Percentiles rank a stretch among this genome's conserved stretches.
These are phyloP conservation scores for Microctenopoma lineatum DNA, from an alignment of 2,797 vertebrate species.

Conservation along the genomic window DNA sequence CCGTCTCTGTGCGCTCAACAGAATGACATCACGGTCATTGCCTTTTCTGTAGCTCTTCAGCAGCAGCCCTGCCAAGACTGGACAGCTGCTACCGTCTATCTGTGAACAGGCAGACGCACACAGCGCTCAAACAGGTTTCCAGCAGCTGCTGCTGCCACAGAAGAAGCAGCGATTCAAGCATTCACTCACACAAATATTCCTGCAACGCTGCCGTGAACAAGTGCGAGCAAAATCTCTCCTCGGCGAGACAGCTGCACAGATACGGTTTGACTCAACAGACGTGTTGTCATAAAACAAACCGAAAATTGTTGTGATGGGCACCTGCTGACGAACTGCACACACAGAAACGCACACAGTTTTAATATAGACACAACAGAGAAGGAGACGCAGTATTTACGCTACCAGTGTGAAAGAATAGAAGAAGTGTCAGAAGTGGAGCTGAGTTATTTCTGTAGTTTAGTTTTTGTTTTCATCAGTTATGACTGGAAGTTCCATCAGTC, in stretches of 20 bases:
- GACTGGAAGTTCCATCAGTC: no score
- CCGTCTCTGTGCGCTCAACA: slow-evolving; percentile 31
- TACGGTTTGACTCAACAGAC: slow-evolving; percentile 24
- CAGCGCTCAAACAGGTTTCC: slow-evolving; percentile 24
- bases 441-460: no score
- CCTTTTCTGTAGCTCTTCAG: slow-evolving; percentile 37
- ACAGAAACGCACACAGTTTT: neutral
- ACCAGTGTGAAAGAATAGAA: no score
- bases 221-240: slow-evolving; percentile 28
- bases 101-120: slow-evolving; percentile 26
- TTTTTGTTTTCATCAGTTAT: no score
- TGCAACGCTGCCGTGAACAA: slow-evolving; percentile 45
- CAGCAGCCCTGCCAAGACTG: slow-evolving; percentile 25
- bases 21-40: slow-evolving; percentile 68
- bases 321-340: slow-evolving; percentile 11
- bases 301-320: neutral
- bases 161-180: slow-evolving; percentile 40
- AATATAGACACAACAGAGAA: no score
- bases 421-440: no score
- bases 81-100: slow-evolving; percentile 71
- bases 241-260: slow-evolving; percentile 44
- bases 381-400: no score
- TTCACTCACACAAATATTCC: slow-evolving; percentile 37
- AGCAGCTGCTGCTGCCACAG: slow-evolving; percentile 69
- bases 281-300: slow-evolving; percentile 14